Evolutionary conservation across 2,113 vertebrate species (phyloP), one percentile per base, ranked within the genome.

Genomic region (Pomatostomus ruficeps): DNA sequence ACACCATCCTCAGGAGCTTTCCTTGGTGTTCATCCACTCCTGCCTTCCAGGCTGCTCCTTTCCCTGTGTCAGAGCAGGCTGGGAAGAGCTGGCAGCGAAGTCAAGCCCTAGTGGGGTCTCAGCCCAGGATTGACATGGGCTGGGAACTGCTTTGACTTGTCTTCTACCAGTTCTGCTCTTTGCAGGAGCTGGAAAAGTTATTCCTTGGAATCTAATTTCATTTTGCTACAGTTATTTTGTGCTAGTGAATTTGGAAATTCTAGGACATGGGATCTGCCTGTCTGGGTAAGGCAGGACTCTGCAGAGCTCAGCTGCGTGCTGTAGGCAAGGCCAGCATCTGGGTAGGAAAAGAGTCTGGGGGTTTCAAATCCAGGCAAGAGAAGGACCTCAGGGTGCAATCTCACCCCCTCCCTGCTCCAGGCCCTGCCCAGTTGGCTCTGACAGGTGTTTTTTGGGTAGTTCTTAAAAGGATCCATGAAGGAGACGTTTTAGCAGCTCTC

Each of bases 1-100:
- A 40, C 65, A 16, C 1, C 43, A 6, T 33, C 18, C 38, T n/a
- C n/a, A 9, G 28, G 29, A 58, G 77, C 29, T 24, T 18, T 8
- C 31, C 35, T 12, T 2, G 33, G 38, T 42, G 61, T 7, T 24
- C 3, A 1, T 9, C n/a, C 17, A 0, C 16, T 31, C 29, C 6
- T 42, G 58, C 55, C 58, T 73, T 23, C 54, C 75, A 31, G 31
- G 6, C 9, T 7, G 17, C 61, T 75, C 58, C 59, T n/a, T 23
- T n/a, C 54, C 70, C 73, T 43, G 4, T 7, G 63, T 11, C 40
- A 42, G 38, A 75, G 38, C 43, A 45, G 49, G 45, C 59, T 4
- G 18, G 31, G 36, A 17, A 29, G 65, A 23, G 79, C 6, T 3
- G 31, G 58, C 31, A 58, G 55, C 12, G 11, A 74, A 54, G 89